Conservation (phyloP, 2,113 vertebrate genomes). For the Hippocampus abdominalis region DNA sequence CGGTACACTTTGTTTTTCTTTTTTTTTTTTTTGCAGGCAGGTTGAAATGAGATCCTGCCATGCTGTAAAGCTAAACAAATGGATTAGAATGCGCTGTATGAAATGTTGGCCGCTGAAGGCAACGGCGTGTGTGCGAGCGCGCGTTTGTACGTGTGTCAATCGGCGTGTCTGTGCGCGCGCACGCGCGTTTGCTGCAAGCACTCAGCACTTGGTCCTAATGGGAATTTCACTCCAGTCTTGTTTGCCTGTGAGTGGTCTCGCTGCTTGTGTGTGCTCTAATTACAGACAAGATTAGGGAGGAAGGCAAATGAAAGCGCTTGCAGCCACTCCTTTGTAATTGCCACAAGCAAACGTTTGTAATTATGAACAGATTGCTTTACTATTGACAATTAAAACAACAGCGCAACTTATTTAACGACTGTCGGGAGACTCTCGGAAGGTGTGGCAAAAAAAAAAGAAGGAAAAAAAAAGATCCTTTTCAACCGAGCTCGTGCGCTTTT, state of each 20-base stretch:
- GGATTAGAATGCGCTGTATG: slow-evolving; percentile 62
- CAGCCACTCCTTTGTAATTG: slow-evolving; percentile 81
- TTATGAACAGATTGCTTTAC: slow-evolving; percentile 84
- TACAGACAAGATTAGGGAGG: slow-evolving; percentile 81
- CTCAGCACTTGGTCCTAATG: slow-evolving; percentile 68
- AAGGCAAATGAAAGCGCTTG: slow-evolving; percentile 79
- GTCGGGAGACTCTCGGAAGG: slow-evolving; percentile 67
- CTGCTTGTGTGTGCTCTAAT: slow-evolving; percentile 81
- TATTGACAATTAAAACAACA: slow-evolving; percentile 82
- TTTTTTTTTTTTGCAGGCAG: slow-evolving; percentile 4
- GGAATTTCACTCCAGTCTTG: slow-evolving; percentile 69
- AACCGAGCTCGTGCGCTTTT: slow-evolving; percentile 26
- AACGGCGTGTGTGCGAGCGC: background rate
- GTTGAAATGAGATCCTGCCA: slow-evolving; percentile 51
- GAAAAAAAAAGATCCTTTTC: slow-evolving; percentile 26
- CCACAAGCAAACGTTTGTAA: slow-evolving; percentile 85
- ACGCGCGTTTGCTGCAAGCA: slow-evolving; percentile 54
- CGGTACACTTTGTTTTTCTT: slow-evolving; percentile 24
- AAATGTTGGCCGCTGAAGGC: slow-evolving; percentile 57
- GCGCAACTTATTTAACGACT: slow-evolving; percentile 80
- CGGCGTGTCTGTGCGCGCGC: background rate
- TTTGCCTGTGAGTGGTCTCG: slow-evolving; percentile 72
- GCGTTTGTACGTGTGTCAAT: background rate
- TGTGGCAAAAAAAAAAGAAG: background rate
- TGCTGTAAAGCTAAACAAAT: slow-evolving; percentile 63